Percentiles rank a stretch among this genome's conserved stretches.
Conservation (phyloP, 2,888 invertebrate genomes). For the Conchocele bisecta region DNA sequence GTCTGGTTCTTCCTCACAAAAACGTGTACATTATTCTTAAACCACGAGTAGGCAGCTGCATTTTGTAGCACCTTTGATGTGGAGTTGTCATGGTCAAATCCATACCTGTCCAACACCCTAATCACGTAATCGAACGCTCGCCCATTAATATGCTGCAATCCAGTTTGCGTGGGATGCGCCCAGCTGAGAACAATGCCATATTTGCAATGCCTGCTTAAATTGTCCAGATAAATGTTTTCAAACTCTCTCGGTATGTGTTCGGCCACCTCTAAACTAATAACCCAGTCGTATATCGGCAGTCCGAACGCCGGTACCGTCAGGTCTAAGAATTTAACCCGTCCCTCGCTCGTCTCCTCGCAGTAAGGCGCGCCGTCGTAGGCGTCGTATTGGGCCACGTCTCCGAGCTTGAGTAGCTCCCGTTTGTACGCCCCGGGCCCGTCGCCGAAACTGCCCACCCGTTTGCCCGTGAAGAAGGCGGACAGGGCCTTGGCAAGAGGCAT, state of each 20-base stretch:
- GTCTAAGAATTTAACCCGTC: conserved; percentile 61
- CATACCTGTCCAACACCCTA: conserved; percentile 35
- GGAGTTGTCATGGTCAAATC: conserved; percentile 39
- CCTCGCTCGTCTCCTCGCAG: conserved; percentile 55
- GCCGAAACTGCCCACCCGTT: conserved; percentile 62
- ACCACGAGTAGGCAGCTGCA: conserved; percentile 44
- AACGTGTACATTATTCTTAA: conserved; percentile 52
- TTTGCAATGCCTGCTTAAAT: conserved; percentile 56
- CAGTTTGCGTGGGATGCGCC: conserved; percentile 62
- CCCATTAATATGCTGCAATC: conserved; percentile 59
- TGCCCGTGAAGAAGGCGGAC: conserved; percentile 47
- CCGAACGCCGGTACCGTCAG: conserved; percentile 65
- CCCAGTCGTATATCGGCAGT: conserved; percentile 62
- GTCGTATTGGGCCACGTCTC: conserved; percentile 50
- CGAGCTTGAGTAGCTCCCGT: conserved; percentile 44
- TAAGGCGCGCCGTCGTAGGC: conserved; percentile 66
- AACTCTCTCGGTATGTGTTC: conserved; percentile 64
- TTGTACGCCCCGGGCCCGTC: conserved; percentile 66
- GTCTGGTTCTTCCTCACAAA: conserved; percentile 40
- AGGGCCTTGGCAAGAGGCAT: conserved; percentile 47
- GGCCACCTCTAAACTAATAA: conserved; percentile 64
- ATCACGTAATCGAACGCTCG: conserved; percentile 49
- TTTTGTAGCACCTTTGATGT: conserved; percentile 33
- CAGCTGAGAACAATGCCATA: conserved; percentile 64
- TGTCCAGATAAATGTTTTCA: conserved; percentile 60